Conservation (phyloP, 2,888 invertebrate species). For the Aspidiotus rigidus region DNA sequence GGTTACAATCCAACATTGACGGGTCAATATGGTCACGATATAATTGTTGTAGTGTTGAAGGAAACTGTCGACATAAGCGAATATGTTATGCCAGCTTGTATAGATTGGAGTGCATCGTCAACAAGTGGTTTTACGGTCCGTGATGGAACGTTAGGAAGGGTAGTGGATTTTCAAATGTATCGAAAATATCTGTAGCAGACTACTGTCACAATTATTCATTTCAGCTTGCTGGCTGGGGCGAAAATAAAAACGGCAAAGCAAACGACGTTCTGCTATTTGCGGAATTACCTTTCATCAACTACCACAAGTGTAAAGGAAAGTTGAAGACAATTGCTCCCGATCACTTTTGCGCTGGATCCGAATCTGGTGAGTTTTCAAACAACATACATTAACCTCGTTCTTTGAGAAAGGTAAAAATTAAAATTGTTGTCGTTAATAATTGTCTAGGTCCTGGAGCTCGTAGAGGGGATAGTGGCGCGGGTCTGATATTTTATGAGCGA, state of each 20-base stretch:
- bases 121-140: slow-evolving; percentile 11
- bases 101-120: slow-evolving; percentile 29
- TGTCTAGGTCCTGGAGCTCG: slow-evolving; percentile 4
- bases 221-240: slow-evolving; percentile 39
- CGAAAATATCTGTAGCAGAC: too few species aligned
- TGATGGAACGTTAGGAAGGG: slow-evolving; percentile 35
- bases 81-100: slow-evolving; percentile 36
- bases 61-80: slow-evolving; percentile 30
- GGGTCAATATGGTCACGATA: slow-evolving; percentile 30
- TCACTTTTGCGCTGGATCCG: slow-evolving; percentile 39
- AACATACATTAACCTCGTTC: too few species aligned
- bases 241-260: slow-evolving; percentile 33
- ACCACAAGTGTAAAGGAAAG: slow-evolving; percentile 33
- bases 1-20: too few species aligned
- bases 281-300: slow-evolving; percentile 36
- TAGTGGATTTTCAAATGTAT: background rate
- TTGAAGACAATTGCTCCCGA: slow-evolving; percentile 37
- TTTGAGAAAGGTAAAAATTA: too few species aligned
- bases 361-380: slow-evolving; percentile 34
- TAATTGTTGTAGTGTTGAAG: slow-evolving; percentile 35
- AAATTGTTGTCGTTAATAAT: background rate
- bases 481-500: slow-evolving; percentile 3
- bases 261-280: slow-evolving; percentile 36
- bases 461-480: slow-evolving; percentile 16
- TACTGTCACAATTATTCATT: background rate